Conservation (phyloP, 2,888 invertebrate species). For the Emmelina monodactyla region DNA sequence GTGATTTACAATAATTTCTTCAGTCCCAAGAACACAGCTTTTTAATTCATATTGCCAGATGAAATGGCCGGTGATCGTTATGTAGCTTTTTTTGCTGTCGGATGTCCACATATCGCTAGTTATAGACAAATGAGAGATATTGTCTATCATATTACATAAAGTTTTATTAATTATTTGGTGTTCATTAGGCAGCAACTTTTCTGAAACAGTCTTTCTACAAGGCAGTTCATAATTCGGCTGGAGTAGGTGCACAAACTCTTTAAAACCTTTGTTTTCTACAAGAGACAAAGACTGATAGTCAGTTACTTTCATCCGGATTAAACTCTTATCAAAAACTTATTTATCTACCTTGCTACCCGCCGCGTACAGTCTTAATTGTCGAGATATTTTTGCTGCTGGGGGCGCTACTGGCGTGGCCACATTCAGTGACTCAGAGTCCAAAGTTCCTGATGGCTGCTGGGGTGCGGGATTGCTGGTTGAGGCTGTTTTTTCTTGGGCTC, state of each 20-base stretch:
- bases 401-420: neutral
- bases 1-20: neutral
- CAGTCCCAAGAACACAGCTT: neutral
- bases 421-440: too few relatives aligned
- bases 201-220: neutral
- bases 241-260: neutral
- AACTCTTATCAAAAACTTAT: neutral
- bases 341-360: neutral
- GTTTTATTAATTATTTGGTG: neutral
- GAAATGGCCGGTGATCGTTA: conserved; percentile 1
- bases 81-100: neutral
- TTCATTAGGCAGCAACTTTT: conserved; percentile 1
- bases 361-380: conserved; percentile 1
- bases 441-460: neutral
- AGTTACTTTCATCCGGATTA: neutral
- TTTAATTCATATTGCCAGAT: neutral
- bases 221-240: conserved; percentile 2
- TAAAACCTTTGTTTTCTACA: neutral
- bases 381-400: conserved; percentile 1
- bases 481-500: neutral
- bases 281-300: conserved; percentile 1
- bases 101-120: conserved; percentile 1
- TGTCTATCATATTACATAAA: neutral
- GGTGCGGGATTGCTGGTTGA: neutral
- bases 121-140: conserved; percentile 1